Base-by-base conservation (phyloP, 2,113 vertebrate species). In the Oceanites oceanicus region DNA sequence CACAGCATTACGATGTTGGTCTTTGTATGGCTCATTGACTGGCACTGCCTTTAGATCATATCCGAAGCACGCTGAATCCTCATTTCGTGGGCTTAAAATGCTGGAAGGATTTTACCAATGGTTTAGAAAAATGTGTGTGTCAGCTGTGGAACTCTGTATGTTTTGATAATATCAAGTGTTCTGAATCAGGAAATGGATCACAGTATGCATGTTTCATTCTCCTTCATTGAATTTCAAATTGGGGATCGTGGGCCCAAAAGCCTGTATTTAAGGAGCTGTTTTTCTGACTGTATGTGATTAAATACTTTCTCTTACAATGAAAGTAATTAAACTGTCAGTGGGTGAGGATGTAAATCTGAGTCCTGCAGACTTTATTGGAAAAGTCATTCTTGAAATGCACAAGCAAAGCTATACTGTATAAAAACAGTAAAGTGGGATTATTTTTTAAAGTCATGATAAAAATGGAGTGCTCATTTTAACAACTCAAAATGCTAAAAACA, bases 101-200 rank as follows among this genome's bases (percentile, higher is more conserved):
- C 90, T 92, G 90, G 65, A 77, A 92, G 82, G 74, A 58, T 77
- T 93, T 92, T 74, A 75, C 68, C 63, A 12, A 13, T 76, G 71
- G 58, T 66, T 85, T 72, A 85, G 91, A 75, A 63, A 96, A 97
- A 97, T 92, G 93, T 97, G 96, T 79, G 88, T 90, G 88, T 96
- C 94, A 96, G 92, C 96, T 94, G 86, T 90, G 90, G 90, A 88
- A 78, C 79, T 88, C 81, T 66, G 49, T 91, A 23, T 94, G 91
- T 95, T 95, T 94, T 90, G 90, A 94, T 94, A 94, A 78, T 96
- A 96, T 92, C 90, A 77, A 96, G 53, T 97, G 94, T 97, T 97
- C 86, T 89, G 70, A 75, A 44, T 95, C 93, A 95, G 95, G 96
- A 96, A 97, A 93, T 87, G 74, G 95, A 81, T 91, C 66, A 38